These are phyloP conservation scores for Acronicta psi DNA, from an alignment of 2,888 invertebrate genomes.

Conservation along the genomic window DNA sequence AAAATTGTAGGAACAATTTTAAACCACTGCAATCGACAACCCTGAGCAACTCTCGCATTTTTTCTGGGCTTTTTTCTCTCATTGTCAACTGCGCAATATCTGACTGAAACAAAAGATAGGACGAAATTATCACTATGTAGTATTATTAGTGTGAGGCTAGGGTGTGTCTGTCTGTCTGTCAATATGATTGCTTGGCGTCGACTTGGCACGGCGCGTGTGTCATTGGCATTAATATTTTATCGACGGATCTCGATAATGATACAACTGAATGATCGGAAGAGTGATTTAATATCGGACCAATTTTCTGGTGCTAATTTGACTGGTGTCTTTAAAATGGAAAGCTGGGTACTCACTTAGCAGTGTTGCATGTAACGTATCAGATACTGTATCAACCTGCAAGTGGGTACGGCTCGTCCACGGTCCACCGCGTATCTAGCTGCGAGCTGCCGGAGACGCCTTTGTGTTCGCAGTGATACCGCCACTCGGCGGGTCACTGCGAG, in stretches of 20 bases:
- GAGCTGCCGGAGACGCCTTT: no score
- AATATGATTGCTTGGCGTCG: conserved; percentile 28
- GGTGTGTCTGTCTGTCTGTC: conserved; percentile 53
- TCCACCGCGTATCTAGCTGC: no score
- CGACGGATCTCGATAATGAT: conserved; percentile 6
- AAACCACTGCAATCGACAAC: conserved; percentile 29
- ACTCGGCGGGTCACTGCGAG: no score
- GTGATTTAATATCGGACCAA: no score
- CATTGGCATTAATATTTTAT: conserved; percentile 23
- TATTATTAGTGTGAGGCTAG: conserved; percentile 34
- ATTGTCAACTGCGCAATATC: conserved; percentile 22
- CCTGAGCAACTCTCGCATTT: conserved; percentile 34
- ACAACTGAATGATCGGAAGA: not conserved
- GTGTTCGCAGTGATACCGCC: no score
- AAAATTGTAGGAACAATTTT: conserved; percentile 41
- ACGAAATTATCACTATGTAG: conserved; percentile 21
- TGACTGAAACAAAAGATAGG: conserved; percentile 34
- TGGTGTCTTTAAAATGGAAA: no score
- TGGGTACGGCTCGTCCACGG: no score
- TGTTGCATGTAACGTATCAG: no score
- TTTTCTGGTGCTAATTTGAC: no score
- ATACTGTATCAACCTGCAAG: no score
- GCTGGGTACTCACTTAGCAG: no score
- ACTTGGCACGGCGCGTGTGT: conserved; percentile 51
- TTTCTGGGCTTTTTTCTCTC: conserved; percentile 46